Evolutionary conservation across 1,140 invertebrate genomes (phyloP).

Genomic region (Drosophila pseudoobscura): DNA sequence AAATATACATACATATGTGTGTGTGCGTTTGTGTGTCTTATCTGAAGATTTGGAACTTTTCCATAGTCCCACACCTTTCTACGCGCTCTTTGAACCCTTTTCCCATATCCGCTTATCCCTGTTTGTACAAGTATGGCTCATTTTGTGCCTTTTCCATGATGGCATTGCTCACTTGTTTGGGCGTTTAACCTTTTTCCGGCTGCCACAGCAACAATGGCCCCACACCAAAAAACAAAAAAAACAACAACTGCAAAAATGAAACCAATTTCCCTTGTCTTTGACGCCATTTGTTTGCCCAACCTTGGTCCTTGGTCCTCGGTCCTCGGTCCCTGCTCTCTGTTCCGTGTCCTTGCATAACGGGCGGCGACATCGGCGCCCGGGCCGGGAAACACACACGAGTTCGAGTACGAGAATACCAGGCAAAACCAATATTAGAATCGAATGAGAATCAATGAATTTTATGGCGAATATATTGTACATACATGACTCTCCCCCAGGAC

Average conservation of each 20-base stretch:
- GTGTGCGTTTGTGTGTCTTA: slow-evolving; percentile 5
- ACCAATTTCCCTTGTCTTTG: slow-evolving; percentile 70
- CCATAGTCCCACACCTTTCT: background rate
- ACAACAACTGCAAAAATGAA: slow-evolving; percentile 31
- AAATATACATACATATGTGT: too few species aligned
- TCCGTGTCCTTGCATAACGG: slow-evolving; percentile 36
- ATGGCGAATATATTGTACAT: slow-evolving; percentile 49
- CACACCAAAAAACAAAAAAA: background rate
- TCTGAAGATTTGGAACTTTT: slow-evolving; percentile 29
- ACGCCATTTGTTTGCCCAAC: slow-evolving; percentile 75
- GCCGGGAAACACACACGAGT: slow-evolving; percentile 26
- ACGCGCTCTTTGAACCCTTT: slow-evolving; percentile 19
- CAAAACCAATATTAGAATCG: slow-evolving; percentile 52
- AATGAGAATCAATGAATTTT: slow-evolving; percentile 77
- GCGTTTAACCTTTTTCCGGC: slow-evolving; percentile 71
- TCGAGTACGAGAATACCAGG: slow-evolving; percentile 9
- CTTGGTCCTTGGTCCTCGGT: slow-evolving; percentile 33
- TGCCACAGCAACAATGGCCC: slow-evolving; percentile 33
- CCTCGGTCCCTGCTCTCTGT: slow-evolving; percentile 12
- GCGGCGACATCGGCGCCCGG: slow-evolving; percentile 43
- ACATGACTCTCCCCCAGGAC: slow-evolving; percentile 15
- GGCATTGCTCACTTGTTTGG: slow-evolving; percentile 76
- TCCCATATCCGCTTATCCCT: slow-evolving; percentile 39
- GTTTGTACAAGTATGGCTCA: slow-evolving; percentile 61
- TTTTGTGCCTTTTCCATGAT: slow-evolving; percentile 70